Evolutionary conservation across 1,140 invertebrate species (phyloP).

Genomic region (Tetragnatha versicolor): DNA sequence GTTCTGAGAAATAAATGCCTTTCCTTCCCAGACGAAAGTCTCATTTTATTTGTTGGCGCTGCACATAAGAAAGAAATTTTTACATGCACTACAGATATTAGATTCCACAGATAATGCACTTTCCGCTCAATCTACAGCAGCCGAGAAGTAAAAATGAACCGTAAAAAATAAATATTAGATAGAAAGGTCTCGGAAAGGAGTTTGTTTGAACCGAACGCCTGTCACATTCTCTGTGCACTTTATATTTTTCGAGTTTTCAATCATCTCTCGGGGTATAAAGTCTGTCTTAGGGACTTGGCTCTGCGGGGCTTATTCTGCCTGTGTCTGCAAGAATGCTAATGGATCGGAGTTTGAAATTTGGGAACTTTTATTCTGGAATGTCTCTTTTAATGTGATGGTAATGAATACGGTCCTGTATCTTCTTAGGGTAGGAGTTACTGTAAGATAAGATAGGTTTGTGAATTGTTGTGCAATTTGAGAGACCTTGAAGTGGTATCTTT

Average conservation of each 20-base stretch:
- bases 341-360: no score
- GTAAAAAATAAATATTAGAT: neutral
- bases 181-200: neutral
- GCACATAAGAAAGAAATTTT: constrained; percentile 2
- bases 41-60: no score
- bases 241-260: neutral
- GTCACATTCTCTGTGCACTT: neutral
- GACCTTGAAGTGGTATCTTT: no score
- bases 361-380: no score
- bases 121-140: neutral
- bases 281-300: neutral
- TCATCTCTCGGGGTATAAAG: neutral
- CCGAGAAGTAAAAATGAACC: neutral
- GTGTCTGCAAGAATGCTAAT: no score
- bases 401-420: no score
- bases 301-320: neutral
- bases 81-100: constrained; percentile 19
- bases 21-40: no score
- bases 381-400: no score
- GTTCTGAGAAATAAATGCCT: no score
- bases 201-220: constrained; percentile 8
- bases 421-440: no score
- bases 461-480: no score
- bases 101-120: constrained; percentile 24
- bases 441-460: no score